Evolutionary conservation across 2,888 invertebrate genomes (phyloP), one percentile per base, ranked within the genome.

Genomic region (Mythimna impura): DNA sequence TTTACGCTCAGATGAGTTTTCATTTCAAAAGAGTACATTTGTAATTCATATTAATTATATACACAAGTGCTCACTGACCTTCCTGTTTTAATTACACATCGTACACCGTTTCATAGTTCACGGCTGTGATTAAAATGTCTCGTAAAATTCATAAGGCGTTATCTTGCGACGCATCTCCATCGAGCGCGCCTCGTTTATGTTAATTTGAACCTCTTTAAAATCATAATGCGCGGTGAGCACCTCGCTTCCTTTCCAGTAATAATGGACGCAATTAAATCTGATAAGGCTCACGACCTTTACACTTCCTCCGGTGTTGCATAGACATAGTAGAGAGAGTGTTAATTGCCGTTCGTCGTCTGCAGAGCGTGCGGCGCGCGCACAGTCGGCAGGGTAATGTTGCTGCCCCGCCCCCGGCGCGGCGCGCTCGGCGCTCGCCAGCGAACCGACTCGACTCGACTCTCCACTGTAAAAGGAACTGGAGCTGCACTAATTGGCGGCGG

Each of bases 401-500:
- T 82, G 89, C 88, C 86, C 91, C 90, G 88, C 91, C 92, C 87
- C 87, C 86, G 83, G 86, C 61, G 60, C 60, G 43, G 60, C 60
- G 43, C 61, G 12, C 86, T 86, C 89, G 50, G 6, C 14, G 50
- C 50, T 52, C 50, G 88, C 86, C 93, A 93, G 91, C 93, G 93
- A 93, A 93, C 93, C 93, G 93, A 92, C 93, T 90, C 87, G 82
- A 83, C 87, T 86, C 93, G 91, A 90, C 92, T 94, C 94, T 94
- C 93, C 91, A 92, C 93, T 91, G 92, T 92, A 89, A 91, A 92
- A 92, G 92, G 93, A 96, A 96, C 93, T 96, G 94, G 95, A 96
- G 95, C 96, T 94, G 93, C 94, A 95, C 96, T 96, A 96, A 96
- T 96, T 96, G 95, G 95, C 93, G 81, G 86, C 88, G 94, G 95